Conservation (phyloP, 2,797 vertebrate genomes). For the Chelon auratus region DNA sequence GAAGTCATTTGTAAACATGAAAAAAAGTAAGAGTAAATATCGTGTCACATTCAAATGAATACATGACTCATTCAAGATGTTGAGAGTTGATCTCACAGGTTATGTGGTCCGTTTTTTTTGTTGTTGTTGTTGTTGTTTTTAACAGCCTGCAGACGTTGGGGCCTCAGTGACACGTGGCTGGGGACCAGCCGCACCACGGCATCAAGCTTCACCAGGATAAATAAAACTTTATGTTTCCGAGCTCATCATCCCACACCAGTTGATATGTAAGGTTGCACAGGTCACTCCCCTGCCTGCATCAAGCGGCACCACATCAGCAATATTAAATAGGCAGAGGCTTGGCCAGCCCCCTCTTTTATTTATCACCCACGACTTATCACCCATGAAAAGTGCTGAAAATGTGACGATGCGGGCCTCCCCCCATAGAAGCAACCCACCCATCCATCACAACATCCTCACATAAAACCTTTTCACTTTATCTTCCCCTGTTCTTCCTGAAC, state of each 20-base stretch:
- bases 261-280: slow-evolving; percentile 65
- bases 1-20: no score
- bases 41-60: background rate
- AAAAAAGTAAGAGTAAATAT: no score
- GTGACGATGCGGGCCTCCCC: slow-evolving; percentile 41
- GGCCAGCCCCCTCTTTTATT: slow-evolving; percentile 61
- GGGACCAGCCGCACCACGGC: slow-evolving; percentile 29
- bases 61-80: slow-evolving; percentile 2
- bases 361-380: slow-evolving; percentile 73
- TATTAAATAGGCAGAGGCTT: slow-evolving; percentile 61
- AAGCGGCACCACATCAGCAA: slow-evolving; percentile 70
- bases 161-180: slow-evolving; percentile 24
- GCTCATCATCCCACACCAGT: slow-evolving; percentile 60
- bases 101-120: background rate
- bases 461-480: slow-evolving; percentile 41
- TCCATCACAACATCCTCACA: slow-evolving; percentile 59
- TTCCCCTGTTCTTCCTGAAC: slow-evolving; percentile 44
- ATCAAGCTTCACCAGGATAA: slow-evolving; percentile 60
- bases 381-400: slow-evolving; percentile 82
- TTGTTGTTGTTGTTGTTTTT: no score
- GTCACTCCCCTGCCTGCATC: slow-evolving; percentile 54
- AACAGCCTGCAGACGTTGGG: slow-evolving; percentile 21
- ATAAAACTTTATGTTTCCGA: slow-evolving; percentile 61
- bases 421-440: slow-evolving; percentile 58
- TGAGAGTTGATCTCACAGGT: slow-evolving; percentile 5